A percentile compares a stretch with the other conserved stretches of the same genome.
phyloP scores from a whole-genome alignment of 2,888 invertebrate species.

The Polylopha cassiicola region DNA sequence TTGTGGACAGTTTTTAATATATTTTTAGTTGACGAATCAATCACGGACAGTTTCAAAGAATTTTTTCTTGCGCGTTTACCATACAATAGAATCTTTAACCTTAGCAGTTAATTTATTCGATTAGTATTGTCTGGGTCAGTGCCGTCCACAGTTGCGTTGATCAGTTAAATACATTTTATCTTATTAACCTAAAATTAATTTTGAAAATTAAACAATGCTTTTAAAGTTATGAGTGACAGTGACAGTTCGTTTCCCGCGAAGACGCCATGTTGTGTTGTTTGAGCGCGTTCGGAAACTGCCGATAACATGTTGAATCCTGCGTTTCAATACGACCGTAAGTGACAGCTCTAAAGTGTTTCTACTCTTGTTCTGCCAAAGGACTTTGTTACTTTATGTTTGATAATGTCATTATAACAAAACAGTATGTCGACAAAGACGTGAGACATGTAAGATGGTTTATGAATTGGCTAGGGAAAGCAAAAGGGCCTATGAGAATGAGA shows the following conservation, averaged over 20 bases:
- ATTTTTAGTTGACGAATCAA: constrained; percentile 2
- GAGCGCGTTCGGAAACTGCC: constrained; percentile 33
- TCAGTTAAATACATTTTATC: background rate
- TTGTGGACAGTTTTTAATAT: constrained; percentile 7
- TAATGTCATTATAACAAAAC: background rate
- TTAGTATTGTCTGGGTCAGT: constrained; percentile 14
- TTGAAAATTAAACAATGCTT: no score
- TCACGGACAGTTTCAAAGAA: constrained; percentile 3
- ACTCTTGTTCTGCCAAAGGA: background rate
- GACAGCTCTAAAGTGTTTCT: no score
- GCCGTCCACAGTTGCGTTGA: constrained; percentile 5
- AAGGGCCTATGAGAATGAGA: no score
- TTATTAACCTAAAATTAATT: no score
- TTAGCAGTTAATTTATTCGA: background rate
- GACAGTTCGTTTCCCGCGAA: constrained; percentile 40
- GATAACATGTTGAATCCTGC: constrained; percentile 68
- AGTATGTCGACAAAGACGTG: no score
- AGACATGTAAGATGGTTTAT: no score
- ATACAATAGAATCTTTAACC: constrained; percentile 16
- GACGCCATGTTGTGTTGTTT: constrained; percentile 44
- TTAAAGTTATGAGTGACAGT: constrained; percentile 26
- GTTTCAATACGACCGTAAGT: constrained; percentile 72
- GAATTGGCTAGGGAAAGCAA: no score
- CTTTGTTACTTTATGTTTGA: constrained; percentile 4
- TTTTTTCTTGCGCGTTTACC: constrained; percentile 11